Evolutionary conservation across 2,888 invertebrate species (phyloP).

Genomic region (Microplitis manilae): DNA sequence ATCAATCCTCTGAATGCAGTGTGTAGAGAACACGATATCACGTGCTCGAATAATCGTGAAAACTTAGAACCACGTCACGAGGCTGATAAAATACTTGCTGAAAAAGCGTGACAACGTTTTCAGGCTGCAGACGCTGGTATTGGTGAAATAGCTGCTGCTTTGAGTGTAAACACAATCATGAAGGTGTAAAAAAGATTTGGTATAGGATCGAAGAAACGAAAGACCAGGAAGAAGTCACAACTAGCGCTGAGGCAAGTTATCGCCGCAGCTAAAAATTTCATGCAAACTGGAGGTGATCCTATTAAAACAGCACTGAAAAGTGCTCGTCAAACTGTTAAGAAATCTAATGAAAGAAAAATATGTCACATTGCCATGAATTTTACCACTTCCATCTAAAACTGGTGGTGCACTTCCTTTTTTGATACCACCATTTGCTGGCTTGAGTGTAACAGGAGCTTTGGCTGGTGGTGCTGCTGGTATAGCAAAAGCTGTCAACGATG

Average conservation of each 20-base stretch:
- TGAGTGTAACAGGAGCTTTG: constrained; percentile 44
- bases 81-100: background rate
- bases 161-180: no score
- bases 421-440: background rate
- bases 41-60: no score
- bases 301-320: background rate
- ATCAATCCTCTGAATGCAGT: no score
- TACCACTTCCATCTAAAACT: background rate
- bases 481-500: constrained; percentile 60
- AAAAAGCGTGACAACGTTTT: no score
- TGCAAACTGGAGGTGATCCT: background rate
- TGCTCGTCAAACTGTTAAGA: constrained; percentile 23
- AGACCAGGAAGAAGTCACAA: constrained; percentile 62
- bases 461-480: constrained; percentile 47
- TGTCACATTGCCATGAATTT: background rate
- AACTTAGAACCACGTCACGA: no score
- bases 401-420: constrained; percentile 49
- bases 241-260: constrained; percentile 52
- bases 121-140: no score
- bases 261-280: background rate
- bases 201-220: constrained; percentile 48
- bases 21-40: no score
- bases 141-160: no score
- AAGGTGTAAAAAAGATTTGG: no score
- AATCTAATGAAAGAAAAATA: constrained; percentile 29